These are phyloP conservation scores for Glomeris maerens DNA, from an alignment of 1,140 invertebrate genomes.

Conservation along the genomic window DNA sequence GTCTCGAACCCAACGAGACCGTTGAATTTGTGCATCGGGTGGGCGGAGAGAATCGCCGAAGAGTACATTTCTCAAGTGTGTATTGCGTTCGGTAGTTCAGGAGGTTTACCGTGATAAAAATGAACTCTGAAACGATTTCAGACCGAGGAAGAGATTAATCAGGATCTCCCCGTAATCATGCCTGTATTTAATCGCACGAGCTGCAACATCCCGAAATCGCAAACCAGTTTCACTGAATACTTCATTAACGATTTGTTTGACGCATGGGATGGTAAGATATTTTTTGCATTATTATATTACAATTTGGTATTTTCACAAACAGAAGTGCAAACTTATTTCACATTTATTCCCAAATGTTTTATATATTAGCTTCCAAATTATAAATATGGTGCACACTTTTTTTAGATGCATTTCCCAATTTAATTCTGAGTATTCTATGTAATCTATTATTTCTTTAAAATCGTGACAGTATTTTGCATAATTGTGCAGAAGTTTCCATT, in stretches of 20 bases:
- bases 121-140: constrained; percentile 30
- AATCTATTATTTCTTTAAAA: too few species aligned
- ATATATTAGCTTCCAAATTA: constrained; percentile 1
- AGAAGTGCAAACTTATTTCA: too few species aligned
- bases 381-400: neutral
- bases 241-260: constrained; percentile 96
- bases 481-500: neutral
- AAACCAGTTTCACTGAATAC: constrained; percentile 91
- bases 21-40: constrained; percentile 67
- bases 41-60: constrained; percentile 70
- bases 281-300: too few species aligned
- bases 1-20: constrained; percentile 86
- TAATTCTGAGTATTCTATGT: neutral
- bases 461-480: too few species aligned
- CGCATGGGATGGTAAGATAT: constrained; percentile 83
- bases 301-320: too few species aligned
- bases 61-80: constrained; percentile 77
- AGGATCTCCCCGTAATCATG: constrained; percentile 82
- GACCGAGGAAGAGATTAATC: constrained; percentile 81
- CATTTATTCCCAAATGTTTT: too few species aligned
- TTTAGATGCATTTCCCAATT: neutral
- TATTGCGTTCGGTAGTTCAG: neutral
- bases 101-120: neutral
- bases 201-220: constrained; percentile 89
- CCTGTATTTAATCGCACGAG: constrained; percentile 84